A percentile compares a stretch with the other conserved stretches of the same genome.
Evolutionary conservation across 1,140 invertebrate species (phyloP).

Genomic region (Periplaneta americana): DNA sequence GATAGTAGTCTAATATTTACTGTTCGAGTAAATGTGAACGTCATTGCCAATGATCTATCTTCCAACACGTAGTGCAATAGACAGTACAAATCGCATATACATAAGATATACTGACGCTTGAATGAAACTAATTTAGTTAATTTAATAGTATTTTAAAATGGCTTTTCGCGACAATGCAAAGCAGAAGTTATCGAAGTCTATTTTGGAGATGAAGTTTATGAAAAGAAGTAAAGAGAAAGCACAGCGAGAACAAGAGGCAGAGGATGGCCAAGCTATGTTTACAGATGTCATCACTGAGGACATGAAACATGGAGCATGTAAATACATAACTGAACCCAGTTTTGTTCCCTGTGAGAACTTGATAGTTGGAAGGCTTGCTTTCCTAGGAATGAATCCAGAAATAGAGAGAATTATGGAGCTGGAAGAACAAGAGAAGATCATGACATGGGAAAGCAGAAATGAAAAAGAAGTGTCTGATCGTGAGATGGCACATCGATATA

Average conservation of each 20-base stretch:
- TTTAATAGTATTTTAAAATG: too few relatives aligned
- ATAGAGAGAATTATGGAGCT: slow-evolving; percentile 66
- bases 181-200: too few relatives aligned
- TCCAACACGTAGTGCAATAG: too few relatives aligned
- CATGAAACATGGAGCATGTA: slow-evolving; percentile 52
- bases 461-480: slow-evolving; percentile 49
- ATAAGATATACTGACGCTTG: too few relatives aligned
- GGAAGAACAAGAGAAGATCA: slow-evolving; percentile 43
- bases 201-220: too few relatives aligned
- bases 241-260: slow-evolving; percentile 66
- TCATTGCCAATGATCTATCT: too few relatives aligned
- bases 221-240: slow-evolving; percentile 78
- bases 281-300: slow-evolving; percentile 54
- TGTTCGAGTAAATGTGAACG: too few relatives aligned
- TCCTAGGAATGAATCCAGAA: slow-evolving; percentile 83
- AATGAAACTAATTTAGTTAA: too few relatives aligned
- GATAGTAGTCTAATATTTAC: too few relatives aligned
- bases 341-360: slow-evolving; percentile 68
- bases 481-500: slow-evolving; percentile 11
- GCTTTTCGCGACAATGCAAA: too few relatives aligned
- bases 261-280: slow-evolving; percentile 60
- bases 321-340: slow-evolving; percentile 70
- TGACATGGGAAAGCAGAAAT: slow-evolving; percentile 37
- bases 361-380: slow-evolving; percentile 75
- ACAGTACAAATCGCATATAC: too few relatives aligned